Evolutionary conservation across 1,140 invertebrate genomes (phyloP).

Genomic region (Leptinotarsa texana): DNA sequence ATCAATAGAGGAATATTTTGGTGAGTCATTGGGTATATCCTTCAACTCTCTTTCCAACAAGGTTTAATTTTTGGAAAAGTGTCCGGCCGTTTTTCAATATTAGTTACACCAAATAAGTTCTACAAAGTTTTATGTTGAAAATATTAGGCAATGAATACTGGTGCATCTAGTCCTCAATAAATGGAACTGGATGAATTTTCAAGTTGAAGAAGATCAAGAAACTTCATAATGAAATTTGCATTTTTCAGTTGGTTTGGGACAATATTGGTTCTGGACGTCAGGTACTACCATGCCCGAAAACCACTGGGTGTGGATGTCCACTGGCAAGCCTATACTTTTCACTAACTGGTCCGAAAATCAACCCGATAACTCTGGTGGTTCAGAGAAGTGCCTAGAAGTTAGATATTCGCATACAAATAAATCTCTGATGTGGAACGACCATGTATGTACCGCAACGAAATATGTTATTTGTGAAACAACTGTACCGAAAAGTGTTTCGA

Average conservation of each 20-base stretch:
- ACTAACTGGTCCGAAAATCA: constrained; percentile 24
- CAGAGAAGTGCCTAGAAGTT: constrained; percentile 28
- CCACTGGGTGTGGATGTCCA: constrained; percentile 28
- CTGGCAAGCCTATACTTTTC: constrained; percentile 28
- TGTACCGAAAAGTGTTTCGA: constrained; percentile 10
- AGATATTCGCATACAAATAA: background rate
- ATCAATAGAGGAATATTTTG: too few species aligned
- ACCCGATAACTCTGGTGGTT: constrained; percentile 28
- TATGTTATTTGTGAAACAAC: constrained; percentile 16
- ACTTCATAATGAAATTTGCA: too few species aligned
- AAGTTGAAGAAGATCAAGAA: too few species aligned
- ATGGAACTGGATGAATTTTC: too few species aligned
- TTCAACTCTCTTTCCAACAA: too few species aligned
- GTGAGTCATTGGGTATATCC: too few species aligned
- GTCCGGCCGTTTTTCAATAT: too few species aligned
- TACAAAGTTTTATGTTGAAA: too few species aligned
- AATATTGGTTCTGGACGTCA: constrained; percentile 13
- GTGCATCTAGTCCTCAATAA: too few species aligned
- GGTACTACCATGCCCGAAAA: background rate
- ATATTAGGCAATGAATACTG: too few species aligned
- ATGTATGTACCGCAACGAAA: background rate
- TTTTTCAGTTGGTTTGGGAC: background rate
- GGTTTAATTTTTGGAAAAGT: too few species aligned
- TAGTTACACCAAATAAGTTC: too few species aligned
- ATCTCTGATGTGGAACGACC: constrained; percentile 11